Conservation (phyloP, 1,140 invertebrate species). For the Papilio machaon region DNA sequence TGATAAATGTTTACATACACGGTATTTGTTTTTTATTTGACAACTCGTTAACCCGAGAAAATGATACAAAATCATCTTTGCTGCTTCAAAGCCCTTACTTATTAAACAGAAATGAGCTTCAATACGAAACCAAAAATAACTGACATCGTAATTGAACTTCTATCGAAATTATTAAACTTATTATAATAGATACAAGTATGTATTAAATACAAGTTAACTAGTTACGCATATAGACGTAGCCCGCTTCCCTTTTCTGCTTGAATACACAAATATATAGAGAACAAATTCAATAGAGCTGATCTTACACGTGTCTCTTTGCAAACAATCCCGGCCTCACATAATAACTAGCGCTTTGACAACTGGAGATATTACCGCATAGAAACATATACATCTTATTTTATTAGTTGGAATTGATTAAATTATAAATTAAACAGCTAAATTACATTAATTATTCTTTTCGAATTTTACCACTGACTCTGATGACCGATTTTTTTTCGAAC, state of each 20-base stretch:
- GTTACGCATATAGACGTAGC: neutral
- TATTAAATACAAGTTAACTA: conserved; percentile 11
- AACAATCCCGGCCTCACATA: neutral
- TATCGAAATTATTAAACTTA: neutral
- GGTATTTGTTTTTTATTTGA: neutral
- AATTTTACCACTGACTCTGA: too few species aligned
- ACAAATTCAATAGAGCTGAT: conserved; percentile 21
- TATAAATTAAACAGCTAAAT: too few species aligned
- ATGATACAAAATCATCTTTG: too few species aligned
- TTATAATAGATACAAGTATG: neutral
- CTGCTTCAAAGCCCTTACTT: too few species aligned
- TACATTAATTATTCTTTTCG: too few species aligned
- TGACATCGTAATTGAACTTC: too few species aligned
- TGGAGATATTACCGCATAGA: neutral
- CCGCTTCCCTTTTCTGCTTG: conserved; percentile 24
- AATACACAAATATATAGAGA: conserved; percentile 13
- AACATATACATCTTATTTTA: neutral
- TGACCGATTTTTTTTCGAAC: too few species aligned
- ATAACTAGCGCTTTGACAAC: neutral
- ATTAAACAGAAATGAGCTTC: neutral
- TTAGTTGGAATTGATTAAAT: too few species aligned
- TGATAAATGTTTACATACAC: neutral
- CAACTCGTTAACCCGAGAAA: neutral
- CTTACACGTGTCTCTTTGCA: conserved; percentile 11
- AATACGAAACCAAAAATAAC: neutral